phyloP scores from a whole-genome alignment of 2,113 vertebrate genomes.

The Martes martes region DNA sequence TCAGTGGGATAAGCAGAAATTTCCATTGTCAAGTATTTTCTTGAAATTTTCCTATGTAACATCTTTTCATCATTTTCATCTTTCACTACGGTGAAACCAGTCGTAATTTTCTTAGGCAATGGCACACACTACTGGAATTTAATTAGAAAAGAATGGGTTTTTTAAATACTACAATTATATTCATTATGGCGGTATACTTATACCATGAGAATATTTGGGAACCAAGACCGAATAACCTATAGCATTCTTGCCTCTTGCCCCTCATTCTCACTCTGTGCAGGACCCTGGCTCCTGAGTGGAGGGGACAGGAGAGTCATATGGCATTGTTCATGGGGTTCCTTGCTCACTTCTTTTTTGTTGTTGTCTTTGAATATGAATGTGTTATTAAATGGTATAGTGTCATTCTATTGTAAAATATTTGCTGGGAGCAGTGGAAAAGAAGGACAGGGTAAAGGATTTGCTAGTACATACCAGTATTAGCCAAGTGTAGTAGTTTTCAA shows the following conservation, averaged over 20 bases:
- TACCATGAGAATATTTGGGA: not conserved
- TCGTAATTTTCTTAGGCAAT: not conserved
- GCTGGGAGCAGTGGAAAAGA: not conserved
- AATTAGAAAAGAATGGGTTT: not conserved
- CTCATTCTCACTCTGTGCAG: too few species aligned
- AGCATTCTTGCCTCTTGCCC: not conserved
- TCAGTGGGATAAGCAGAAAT: not conserved
- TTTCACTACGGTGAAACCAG: not conserved
- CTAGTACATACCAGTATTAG: not conserved
- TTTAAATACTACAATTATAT: not conserved
- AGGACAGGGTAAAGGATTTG: not conserved
- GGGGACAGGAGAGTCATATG: not conserved
- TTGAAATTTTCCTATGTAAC: not conserved
- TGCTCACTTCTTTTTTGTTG: not conserved
- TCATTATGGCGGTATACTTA: not conserved
- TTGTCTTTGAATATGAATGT: not conserved
- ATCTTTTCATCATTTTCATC: not conserved
- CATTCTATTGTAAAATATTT: not conserved
- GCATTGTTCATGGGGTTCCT: not conserved
- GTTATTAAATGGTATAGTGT: not conserved
- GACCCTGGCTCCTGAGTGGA: not conserved
- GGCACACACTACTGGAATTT: not conserved
- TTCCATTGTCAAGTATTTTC: not conserved
- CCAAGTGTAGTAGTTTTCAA: not conserved
- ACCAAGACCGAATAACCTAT: not conserved